Base-by-base conservation (phyloP, 1,140 invertebrate species). In the Rhysida immarginata region DNA sequence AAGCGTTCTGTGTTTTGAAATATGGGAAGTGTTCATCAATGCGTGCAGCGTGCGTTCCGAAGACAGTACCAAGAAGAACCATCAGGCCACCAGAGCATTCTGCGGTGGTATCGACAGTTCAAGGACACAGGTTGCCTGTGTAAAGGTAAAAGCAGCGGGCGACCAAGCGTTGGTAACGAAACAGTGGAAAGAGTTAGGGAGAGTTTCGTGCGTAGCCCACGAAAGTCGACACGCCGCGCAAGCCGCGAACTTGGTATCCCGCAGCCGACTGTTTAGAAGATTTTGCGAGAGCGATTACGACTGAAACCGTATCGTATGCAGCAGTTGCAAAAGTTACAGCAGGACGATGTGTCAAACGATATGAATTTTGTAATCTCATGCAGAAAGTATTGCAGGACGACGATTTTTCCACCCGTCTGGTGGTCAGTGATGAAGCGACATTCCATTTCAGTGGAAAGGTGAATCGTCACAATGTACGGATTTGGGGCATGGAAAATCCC, bases 381-480 rank as follows among this genome's bases (percentile, higher is more conserved):
- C 26, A n/a, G 24, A 14, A 51, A 51, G 23, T 20, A 25, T 51
- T 51, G 5, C 13, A 51, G 23, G 26, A 26, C n/a, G 14, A 51
- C 49, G 23, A 26, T 51, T 51, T 26, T 26, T 8, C 26, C 14
- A 51, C 20, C 49, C 5, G 20, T 13, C 16, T 29, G 26, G 16
- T 51, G n/a, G n/a, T n/a, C n/a, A n/a, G n/a, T n/a, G n/a, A n/a
- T n/a, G n/a, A 52, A 54, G 18, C 27, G 29, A 55, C 54, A 49
- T 55, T 55, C 23, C 54, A 55, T 26, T 42, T 55, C 3, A 50
- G 2, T 26, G 54, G 54, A 11, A 55, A 46, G 26, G 46, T 58
- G 18, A 58, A 60, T 26, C 24, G 44, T 14, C 56, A 55, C 43
- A 60, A 58, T 58, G 23, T 41, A 1, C 21, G 43, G n/a, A 60